Evolutionary conservation across 1,140 invertebrate genomes (phyloP), one percentile per base, ranked within the genome.

Genomic region (Colletes gigas): DNA sequence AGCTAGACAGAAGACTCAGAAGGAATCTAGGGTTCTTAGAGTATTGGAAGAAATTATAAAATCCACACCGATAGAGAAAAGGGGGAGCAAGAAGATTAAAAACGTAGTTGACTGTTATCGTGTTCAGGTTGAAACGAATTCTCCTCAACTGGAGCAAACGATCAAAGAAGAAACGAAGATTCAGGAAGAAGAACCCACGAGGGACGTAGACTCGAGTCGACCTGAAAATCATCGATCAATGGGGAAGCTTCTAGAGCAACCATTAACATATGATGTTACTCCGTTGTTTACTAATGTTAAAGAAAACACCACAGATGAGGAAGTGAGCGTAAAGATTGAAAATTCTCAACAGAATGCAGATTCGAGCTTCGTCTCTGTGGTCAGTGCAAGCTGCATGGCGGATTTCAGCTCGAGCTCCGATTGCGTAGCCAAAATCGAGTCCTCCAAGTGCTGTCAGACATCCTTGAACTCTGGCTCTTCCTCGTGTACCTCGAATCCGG

Each of bases 171-270:
- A 72, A 57, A 47, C 10, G 0, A 39, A 41, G 3, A 75, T 52
- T 2, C 19, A 17, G 0, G 54, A 80, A 0, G 78, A 80, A 10
- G 69, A 65, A 0, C 78, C 78, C 3, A 80, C 78, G 7, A 80
- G 63, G 14, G 78, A 80, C 9, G 10, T 74, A 0, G 62, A 67
- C 15, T n/a, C 17, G 0, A 21, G 21, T 17, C 6, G 41, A 17
- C 14, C 7, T 4, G 19, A 39, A 14, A 14, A n/a, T 8, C n/a
- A 1, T 54, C 57, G 14, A 17, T 3, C 12, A 0, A 6, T 8
- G 0, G 50, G 30, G 0, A 19, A 39, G 3, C 1, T 52, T 41
- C 4, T 41, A 9, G n/a, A 55, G 10, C 4, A 0, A 5, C 0
- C 54, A 6, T n/a, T 12, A 17, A 15, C 52, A 10, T 3, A n/a